Percentiles rank a stretch among this genome's conserved stretches.
phyloP scores from a whole-genome alignment of 2,113 vertebrate species.

The Daboia siamensis region DNA sequence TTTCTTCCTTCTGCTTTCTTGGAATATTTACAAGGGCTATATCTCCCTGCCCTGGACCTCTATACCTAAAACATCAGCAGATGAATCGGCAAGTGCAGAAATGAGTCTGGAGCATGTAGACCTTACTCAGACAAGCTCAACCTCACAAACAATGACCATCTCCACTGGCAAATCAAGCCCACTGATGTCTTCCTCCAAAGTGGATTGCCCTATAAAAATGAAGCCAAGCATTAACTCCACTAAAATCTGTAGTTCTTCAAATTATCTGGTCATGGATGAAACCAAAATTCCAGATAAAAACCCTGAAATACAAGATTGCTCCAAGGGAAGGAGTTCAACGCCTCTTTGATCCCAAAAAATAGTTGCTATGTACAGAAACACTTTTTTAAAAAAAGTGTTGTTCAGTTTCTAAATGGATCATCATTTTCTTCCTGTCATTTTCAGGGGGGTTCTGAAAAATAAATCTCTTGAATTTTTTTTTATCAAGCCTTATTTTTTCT shows the following conservation, averaged over 20 bases:
- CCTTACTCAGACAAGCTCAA: neutral
- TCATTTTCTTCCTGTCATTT: neutral
- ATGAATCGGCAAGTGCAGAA: neutral
- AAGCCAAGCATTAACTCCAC: neutral
- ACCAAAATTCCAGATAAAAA: neutral
- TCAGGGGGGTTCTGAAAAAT: neutral
- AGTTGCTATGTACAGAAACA: neutral
- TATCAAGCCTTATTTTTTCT: slow-evolving; percentile 23
- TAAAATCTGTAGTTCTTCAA: neutral
- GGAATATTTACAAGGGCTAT: slow-evolving; percentile 71
- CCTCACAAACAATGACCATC: accelerated
- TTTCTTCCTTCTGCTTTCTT: slow-evolving; percentile 56
- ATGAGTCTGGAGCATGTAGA: neutral
- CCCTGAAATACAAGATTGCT: neutral
- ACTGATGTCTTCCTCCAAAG: neutral
- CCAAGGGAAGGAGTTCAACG: neutral
- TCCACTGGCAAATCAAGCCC: neutral
- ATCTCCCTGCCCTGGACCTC: slow-evolving; percentile 39
- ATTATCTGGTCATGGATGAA: neutral
- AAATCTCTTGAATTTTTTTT: neutral
- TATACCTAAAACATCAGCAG: neutral
- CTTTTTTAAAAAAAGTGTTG: neutral
- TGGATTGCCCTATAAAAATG: accelerated
- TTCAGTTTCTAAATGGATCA: neutral
- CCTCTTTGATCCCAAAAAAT: neutral